Evolutionary conservation across 2,113 vertebrate genomes (phyloP).

Genomic region (Psephotus haematonotus): DNA sequence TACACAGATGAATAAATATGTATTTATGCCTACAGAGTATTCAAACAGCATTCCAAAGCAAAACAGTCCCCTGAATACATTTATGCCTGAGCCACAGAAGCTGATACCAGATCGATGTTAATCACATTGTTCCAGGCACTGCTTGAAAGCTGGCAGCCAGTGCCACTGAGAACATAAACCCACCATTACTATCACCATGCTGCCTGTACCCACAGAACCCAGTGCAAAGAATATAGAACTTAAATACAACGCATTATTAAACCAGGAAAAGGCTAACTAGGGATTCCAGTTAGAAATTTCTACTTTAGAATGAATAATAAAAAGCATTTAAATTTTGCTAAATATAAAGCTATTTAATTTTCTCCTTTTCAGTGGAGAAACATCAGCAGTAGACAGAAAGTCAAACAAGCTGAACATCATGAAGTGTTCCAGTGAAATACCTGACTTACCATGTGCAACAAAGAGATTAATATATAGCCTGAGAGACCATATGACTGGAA

Average conservation of each 20-base stretch:
- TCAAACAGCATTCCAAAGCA: not conserved
- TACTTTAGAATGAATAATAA: not conserved
- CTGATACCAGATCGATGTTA: not conserved
- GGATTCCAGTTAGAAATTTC: not conserved
- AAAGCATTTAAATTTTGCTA: not conserved
- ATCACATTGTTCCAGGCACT: not conserved
- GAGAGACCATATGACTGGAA: not conserved
- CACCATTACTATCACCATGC: not conserved
- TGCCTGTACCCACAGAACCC: not conserved
- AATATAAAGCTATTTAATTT: not conserved
- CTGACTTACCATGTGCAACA: not conserved
- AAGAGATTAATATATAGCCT: not conserved
- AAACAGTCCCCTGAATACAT: not conserved
- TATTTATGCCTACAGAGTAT: not conserved
- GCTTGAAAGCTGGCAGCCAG: not conserved
- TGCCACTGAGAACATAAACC: not conserved
- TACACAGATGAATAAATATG: not conserved
- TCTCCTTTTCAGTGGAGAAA: not conserved
- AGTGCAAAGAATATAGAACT: not conserved
- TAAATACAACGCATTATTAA: not conserved
- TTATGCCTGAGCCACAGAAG: not conserved
- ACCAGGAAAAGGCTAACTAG: not conserved
- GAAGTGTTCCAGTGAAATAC: not conserved
- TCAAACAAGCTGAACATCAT: not conserved
- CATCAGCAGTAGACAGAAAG: not conserved